Base-by-base conservation (phyloP, 2,888 invertebrate genomes). In the Ormyrus nitidulus region DNA sequence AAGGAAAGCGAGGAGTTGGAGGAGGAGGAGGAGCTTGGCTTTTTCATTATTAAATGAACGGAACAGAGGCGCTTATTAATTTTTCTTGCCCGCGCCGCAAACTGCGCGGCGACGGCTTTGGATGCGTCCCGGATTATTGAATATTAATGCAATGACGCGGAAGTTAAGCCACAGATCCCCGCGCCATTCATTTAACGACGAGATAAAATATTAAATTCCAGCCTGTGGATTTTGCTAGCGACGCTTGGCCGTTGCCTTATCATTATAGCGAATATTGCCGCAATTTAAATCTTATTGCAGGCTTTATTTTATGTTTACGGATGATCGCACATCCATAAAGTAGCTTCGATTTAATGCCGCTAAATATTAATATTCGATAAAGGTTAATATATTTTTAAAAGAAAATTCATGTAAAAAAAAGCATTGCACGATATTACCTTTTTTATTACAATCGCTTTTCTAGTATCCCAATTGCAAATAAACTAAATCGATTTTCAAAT, bases 81-180 rank as follows among this genome's bases (percentile, higher is more conserved):
- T 76, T 61, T 68, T 76, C 59, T 59, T 59, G 49, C n/a, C 44
- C 11, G 19, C 7, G 19, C 7, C 8, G 61, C 11, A 58, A 69
- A 69, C n/a, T 56, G 54, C 8, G 51, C 11, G 13, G 13, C 44
- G 46, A 44, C 46, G 6, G 64, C 56, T 34, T 34, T 34, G 9
- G 8, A 44, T 9, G n/a, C 53, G 7, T 13, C 4, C 19, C 13
- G 51, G 53, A 78, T 77, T 84, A 83, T 84, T 83, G 81, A 82
- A 79, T 82, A 84, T 84, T 83, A 83, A 83, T 77, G 81, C 78
- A 83, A 83, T 80, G 81, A 68, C 74, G 81, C 69, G 81, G 80
- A 83, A 84, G 83, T 83, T 80, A 80, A 75, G 70, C 68, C 80
- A 59, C 66, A 68, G 65, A 34, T 61, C 54, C 51, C 56, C 11